Percentiles rank a stretch among this genome's conserved stretches.
phyloP scores from a whole-genome alignment of 2,113 vertebrate species.

The Osmerus eperlanus region DNA sequence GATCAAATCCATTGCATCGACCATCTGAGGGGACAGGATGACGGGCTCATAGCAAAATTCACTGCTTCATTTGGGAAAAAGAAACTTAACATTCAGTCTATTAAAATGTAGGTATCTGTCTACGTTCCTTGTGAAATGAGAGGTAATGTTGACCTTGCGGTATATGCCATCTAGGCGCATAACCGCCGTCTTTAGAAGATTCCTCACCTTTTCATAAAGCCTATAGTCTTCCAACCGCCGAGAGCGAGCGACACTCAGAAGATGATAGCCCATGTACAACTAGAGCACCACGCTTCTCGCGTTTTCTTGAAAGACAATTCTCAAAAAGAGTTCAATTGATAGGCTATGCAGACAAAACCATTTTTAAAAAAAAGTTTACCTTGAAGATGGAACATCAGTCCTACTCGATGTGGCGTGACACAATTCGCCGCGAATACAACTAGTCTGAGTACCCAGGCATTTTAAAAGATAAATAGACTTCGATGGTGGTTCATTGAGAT shows the following conservation, averaged over 20 bases:
- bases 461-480: background rate
- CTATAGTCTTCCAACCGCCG: constrained; percentile 23
- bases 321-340: constrained; percentile 42
- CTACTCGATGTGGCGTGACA: constrained; percentile 37
- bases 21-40: constrained; percentile 12
- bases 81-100: constrained; percentile 28
- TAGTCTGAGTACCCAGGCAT: background rate
- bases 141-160: constrained; percentile 69
- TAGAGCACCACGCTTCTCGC: background rate
- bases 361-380: constrained; percentile 62
- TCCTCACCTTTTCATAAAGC: constrained; percentile 23
- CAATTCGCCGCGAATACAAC: background rate
- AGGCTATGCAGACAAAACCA: constrained; percentile 6
- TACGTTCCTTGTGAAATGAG: constrained; percentile 26
- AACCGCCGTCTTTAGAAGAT: constrained; percentile 40
- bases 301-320: constrained; percentile 30
- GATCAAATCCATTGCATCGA: constrained; percentile 20
- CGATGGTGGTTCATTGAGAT: constrained; percentile 17
- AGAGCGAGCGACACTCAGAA: constrained; percentile 51
- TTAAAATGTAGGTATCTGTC: constrained; percentile 42
- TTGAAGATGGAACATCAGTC: constrained; percentile 61
- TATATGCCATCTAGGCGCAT: constrained; percentile 47
- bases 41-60: constrained; percentile 27
- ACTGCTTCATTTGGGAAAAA: constrained; percentile 40
- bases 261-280: constrained; percentile 5